phyloP scores from a whole-genome alignment of 1,140 invertebrate species.

The Drosophila arawakana region DNA sequence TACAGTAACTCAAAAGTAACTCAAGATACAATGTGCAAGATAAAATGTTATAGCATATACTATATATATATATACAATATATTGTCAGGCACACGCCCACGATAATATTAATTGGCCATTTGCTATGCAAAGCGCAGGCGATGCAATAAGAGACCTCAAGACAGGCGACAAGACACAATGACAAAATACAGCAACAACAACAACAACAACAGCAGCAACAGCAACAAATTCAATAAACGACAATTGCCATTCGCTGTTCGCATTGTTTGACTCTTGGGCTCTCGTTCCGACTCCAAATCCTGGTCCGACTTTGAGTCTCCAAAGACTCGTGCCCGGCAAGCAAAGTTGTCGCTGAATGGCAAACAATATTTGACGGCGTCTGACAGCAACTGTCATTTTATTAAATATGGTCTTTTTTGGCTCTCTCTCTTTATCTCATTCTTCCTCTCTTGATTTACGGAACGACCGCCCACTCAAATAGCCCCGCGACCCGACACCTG shows the following conservation, averaged over 20 bases:
- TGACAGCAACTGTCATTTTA: conserved; percentile 81
- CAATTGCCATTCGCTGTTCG: conserved; percentile 65
- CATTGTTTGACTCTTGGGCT: conserved; percentile 62
- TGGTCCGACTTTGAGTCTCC: conserved; percentile 12
- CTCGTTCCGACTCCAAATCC: neutral
- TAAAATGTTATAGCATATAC: neutral
- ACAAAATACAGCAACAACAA: conserved; percentile 75
- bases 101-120: conserved; percentile 77
- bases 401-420: conserved; percentile 76
- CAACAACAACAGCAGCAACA: conserved; percentile 33
- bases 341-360: conserved; percentile 56
- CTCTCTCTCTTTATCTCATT: conserved; percentile 11
- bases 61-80: conserved; percentile 17
- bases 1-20: conserved; percentile 18
- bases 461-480: conserved; percentile 33
- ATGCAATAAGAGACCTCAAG: conserved; percentile 43
- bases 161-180: conserved; percentile 75
- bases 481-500: neutral
- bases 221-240: conserved; percentile 66
- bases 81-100: conserved; percentile 63
- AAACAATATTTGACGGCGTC: conserved; percentile 73
- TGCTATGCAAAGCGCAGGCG: conserved; percentile 58
- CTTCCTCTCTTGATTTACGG: conserved; percentile 51
- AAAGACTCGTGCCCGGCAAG: conserved; percentile 71
- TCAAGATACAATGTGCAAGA: conserved; percentile 25